phyloP scores from a whole-genome alignment of 37 sponge, comb jelly and placozoan species.

The Halisarca cf. caerulea region DNA sequence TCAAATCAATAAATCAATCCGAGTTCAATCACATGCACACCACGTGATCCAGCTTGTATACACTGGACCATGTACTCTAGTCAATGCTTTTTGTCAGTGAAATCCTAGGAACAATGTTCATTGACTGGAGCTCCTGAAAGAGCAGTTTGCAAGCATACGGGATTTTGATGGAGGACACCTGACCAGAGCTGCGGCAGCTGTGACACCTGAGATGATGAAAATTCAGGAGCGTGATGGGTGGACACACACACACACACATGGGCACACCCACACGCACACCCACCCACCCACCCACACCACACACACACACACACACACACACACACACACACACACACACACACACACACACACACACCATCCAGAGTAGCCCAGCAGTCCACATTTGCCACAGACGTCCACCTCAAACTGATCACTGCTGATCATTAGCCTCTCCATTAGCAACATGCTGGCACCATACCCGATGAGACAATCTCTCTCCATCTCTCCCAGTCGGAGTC shows the following conservation, averaged over 20 bases:
- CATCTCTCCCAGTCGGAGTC: constrained; percentile 98
- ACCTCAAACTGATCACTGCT: constrained; percentile 96
- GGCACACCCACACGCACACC: neutral
- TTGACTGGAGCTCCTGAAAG: constrained; percentile 96
- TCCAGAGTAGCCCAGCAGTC: constrained; percentile 92
- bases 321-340: constrained; percentile 1
- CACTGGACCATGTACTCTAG: too few relatives aligned
- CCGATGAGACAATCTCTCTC: constrained; percentile 98
- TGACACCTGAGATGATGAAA: constrained; percentile 75
- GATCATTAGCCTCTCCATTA: constrained; percentile 97
- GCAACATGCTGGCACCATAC: constrained; percentile 97
- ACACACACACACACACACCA: constrained; percentile 65
- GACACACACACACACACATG: neutral
- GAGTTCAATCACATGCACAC: too few relatives aligned
- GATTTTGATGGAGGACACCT: constrained; percentile 89
- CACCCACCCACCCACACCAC: neutral
- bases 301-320: neutral
- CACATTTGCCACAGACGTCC: constrained; percentile 94
- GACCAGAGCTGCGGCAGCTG: constrained; percentile 84
- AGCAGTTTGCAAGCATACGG: constrained; percentile 99
- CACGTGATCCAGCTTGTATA: too few relatives aligned
- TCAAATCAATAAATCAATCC: too few relatives aligned
- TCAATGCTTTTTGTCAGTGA: constrained; percentile 61
- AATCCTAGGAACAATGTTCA: constrained; percentile 95
- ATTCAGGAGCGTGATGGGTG: neutral